These are phyloP conservation scores for Epistrophella euchroma DNA, from an alignment of 2,888 invertebrate species.

Conservation along the genomic window DNA sequence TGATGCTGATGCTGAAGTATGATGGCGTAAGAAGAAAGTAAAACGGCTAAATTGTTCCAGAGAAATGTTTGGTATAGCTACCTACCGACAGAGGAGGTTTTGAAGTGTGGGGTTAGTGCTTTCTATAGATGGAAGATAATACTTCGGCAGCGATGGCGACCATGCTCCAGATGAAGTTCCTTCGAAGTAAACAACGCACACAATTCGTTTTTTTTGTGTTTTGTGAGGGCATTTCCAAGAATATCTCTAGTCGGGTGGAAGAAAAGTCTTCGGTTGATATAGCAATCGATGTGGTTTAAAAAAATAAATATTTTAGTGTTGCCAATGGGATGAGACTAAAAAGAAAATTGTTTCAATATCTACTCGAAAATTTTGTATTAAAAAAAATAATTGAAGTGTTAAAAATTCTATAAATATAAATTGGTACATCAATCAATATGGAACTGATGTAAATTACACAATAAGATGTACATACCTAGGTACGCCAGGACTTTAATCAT, in stretches of 20 bases:
- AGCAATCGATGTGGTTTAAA: conserved; percentile 43
- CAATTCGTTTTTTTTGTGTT: conserved; percentile 46
- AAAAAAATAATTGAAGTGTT: not conserved
- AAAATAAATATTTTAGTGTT: conserved; percentile 43
- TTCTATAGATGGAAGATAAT: conserved; percentile 48
- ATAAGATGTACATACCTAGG: no score
- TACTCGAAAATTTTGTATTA: not conserved
- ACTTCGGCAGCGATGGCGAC: conserved; percentile 41
- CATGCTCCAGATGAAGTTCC: conserved; percentile 47
- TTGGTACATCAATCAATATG: no score
- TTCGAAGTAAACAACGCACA: conserved; percentile 69
- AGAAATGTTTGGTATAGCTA: conserved; percentile 14
- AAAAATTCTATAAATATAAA: not conserved
- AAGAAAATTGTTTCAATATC: not conserved
- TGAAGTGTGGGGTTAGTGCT: conserved; percentile 34
- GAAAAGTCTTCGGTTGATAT: conserved; percentile 14
- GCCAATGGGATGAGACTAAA: conserved; percentile 14
- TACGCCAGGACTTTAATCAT: no score
- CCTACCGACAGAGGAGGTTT: not conserved
- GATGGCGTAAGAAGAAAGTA: conserved; percentile 22
- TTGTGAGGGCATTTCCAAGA: conserved; percentile 20
- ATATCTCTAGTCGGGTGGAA: conserved; percentile 51
- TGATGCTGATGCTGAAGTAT: conserved; percentile 11
- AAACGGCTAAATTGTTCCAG: conserved; percentile 40
- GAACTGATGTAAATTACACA: no score